Evolutionary conservation across 1,140 invertebrate genomes (phyloP).

Genomic region (Drosophila arawakana): DNA sequence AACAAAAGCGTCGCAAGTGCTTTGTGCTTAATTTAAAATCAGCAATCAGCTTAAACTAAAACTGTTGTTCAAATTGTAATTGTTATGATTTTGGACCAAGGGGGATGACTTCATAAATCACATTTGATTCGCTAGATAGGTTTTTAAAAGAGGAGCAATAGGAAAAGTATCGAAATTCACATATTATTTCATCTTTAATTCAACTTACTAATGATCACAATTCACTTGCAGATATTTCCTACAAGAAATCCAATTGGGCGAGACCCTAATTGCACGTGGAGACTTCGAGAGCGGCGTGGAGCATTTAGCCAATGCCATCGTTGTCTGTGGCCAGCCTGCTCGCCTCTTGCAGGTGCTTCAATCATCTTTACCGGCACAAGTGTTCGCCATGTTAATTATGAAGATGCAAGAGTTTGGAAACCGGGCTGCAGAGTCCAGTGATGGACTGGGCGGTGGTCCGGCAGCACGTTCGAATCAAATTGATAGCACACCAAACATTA

Average conservation of each 20-base stretch:
- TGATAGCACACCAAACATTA: constrained; percentile 55
- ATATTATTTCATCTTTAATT: no score
- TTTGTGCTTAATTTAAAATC: no score
- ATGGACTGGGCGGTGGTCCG: constrained; percentile 52
- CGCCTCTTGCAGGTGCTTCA: constrained; percentile 95
- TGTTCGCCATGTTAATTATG: constrained; percentile 94
- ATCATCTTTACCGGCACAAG: constrained; percentile 95
- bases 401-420: constrained; percentile 89
- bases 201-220: background rate
- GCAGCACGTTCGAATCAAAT: constrained; percentile 39
- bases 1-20: no score
- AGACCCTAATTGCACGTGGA: constrained; percentile 93
- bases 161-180: no score
- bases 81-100: no score
- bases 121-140: no score
- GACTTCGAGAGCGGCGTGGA: constrained; percentile 96
- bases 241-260: constrained; percentile 92
- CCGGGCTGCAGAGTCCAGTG: constrained; percentile 63
- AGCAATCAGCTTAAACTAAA: no score
- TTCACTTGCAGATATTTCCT: constrained; percentile 80
- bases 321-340: constrained; percentile 97
- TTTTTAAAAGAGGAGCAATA: no score
- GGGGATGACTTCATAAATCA: no score
- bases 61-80: no score
- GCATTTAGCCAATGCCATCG: constrained; percentile 96